These are phyloP conservation scores for Ditula angustiorana DNA, from an alignment of 2,888 invertebrate genomes.

Conservation along the genomic window DNA sequence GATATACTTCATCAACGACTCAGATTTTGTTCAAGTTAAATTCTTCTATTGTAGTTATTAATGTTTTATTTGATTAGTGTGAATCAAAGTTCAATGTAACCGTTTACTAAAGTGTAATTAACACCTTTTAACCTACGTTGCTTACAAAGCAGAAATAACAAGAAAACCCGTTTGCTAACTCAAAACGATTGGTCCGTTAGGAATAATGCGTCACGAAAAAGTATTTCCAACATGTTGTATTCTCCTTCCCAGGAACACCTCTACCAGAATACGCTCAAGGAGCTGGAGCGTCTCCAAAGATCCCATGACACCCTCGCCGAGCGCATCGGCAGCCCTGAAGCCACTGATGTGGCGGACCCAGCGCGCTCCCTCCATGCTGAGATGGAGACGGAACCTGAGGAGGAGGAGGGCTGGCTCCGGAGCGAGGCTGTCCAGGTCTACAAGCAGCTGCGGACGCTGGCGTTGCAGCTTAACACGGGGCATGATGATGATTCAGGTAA, in stretches of 20 bases:
- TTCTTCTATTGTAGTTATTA: background rate
- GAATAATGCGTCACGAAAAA: too few species aligned
- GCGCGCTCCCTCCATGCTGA: conserved; percentile 94
- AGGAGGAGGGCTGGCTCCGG: conserved; percentile 85
- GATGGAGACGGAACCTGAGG: conserved; percentile 92
- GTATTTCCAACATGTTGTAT: too few species aligned
- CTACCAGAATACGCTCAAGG: conserved; percentile 85
- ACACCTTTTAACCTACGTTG: too few species aligned
- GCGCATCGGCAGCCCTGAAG: conserved; percentile 87
- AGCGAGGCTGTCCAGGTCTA: conserved; percentile 89
- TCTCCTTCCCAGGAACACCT: conserved; percentile 78
- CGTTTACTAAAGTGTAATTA: too few species aligned
- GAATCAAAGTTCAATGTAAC: background rate
- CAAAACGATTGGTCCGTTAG: too few species aligned
- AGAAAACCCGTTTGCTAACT: too few species aligned
- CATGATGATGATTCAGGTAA: conserved; percentile 90
- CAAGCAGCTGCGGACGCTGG: conserved; percentile 90
- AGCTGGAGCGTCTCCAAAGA: conserved; percentile 89
- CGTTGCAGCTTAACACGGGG: conserved; percentile 90
- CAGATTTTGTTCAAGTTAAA: background rate
- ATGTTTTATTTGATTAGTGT: background rate
- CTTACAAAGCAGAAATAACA: too few species aligned
- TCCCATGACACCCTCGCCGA: conserved; percentile 90
- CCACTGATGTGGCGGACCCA: conserved; percentile 71
- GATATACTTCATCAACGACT: background rate